Conservation (phyloP, 2,113 vertebrate genomes). For the Brachyistius frenatus region DNA sequence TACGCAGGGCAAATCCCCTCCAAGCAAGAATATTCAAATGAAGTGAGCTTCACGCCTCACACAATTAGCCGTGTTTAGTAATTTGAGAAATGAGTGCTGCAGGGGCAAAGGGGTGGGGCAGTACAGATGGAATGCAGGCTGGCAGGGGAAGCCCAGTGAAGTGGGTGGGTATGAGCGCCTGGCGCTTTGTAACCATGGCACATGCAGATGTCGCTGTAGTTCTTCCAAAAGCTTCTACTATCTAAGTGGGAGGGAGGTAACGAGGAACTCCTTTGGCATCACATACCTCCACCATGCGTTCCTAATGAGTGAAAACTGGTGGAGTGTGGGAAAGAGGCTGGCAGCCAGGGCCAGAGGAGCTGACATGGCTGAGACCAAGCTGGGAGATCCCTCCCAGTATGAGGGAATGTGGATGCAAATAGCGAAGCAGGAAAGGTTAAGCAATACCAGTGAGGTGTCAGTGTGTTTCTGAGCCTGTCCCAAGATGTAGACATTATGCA, state of each 20-base stretch:
- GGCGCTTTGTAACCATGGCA: constrained; percentile 89
- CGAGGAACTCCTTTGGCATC: constrained; percentile 85
- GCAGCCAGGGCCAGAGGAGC: constrained; percentile 52
- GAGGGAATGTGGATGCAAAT: constrained; percentile 89
- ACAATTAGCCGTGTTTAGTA: constrained; percentile 90
- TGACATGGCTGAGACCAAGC: constrained; percentile 52
- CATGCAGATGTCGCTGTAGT: constrained; percentile 99
- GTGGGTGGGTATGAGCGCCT: constrained; percentile 78
- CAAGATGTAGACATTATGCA: constrained; percentile 88
- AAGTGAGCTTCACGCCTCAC: constrained; percentile 89
- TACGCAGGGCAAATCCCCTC: constrained; percentile 79
- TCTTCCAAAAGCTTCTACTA: constrained; percentile 93
- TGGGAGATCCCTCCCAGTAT: constrained; percentile 78
- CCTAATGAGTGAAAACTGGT: constrained; percentile 59
- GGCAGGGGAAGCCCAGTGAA: constrained; percentile 73
- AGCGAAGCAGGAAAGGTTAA: constrained; percentile 84
- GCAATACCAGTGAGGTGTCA: constrained; percentile 75
- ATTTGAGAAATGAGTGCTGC: constrained; percentile 80
- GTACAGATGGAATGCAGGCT: constrained; percentile 62
- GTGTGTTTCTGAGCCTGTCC: constrained; percentile 83
- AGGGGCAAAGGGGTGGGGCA: constrained; percentile 74
- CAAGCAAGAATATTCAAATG: constrained; percentile 91
- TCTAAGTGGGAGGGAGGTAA: constrained; percentile 87
- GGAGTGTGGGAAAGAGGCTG: constrained; percentile 65
- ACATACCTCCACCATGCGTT: constrained; percentile 77